Conservation (phyloP, 2,113 vertebrate genomes). For the Sinocyclocheilus anshuiensis region DNA sequence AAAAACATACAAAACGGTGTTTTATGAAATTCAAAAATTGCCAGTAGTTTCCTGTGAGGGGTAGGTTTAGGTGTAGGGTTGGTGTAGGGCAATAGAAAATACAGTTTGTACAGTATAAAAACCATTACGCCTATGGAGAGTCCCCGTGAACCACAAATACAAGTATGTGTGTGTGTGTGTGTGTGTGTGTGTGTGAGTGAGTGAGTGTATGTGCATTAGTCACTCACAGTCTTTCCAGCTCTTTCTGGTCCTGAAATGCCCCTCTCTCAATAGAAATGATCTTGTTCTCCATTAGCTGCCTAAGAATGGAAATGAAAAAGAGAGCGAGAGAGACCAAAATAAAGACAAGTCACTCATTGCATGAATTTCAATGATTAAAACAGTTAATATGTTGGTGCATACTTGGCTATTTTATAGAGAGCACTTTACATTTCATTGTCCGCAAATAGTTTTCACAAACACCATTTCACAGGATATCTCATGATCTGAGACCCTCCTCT, state of each 20-base stretch:
- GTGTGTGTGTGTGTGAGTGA: conserved; percentile 29
- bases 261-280: conserved; percentile 95
- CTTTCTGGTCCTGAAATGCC: conserved; percentile 97
- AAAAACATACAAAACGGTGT: too few species aligned
- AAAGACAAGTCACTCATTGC: conserved; percentile 9
- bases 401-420: conserved; percentile 4
- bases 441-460: conserved; percentile 17
- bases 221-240: conserved; percentile 98
- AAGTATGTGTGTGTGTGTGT: conserved; percentile 49
- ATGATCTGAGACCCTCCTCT: conserved; percentile 20
- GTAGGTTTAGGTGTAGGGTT: too few species aligned
- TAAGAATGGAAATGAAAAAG: conserved; percentile 73
- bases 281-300: conserved; percentile 99
- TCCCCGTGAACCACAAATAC: too few species aligned
- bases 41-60: too few species aligned
- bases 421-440: background rate
- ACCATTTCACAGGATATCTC: conserved; percentile 25
- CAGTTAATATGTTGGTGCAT: background rate
- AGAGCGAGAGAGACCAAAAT: conserved; percentile 40
- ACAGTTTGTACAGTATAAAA: too few species aligned
- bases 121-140: too few species aligned
- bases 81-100: too few species aligned
- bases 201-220: conserved; percentile 54
- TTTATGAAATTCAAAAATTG: too few species aligned
- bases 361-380: conserved; percentile 19